Base-by-base conservation (phyloP, 2,888 invertebrate species). In the Fissipunctia ypsillon region DNA sequence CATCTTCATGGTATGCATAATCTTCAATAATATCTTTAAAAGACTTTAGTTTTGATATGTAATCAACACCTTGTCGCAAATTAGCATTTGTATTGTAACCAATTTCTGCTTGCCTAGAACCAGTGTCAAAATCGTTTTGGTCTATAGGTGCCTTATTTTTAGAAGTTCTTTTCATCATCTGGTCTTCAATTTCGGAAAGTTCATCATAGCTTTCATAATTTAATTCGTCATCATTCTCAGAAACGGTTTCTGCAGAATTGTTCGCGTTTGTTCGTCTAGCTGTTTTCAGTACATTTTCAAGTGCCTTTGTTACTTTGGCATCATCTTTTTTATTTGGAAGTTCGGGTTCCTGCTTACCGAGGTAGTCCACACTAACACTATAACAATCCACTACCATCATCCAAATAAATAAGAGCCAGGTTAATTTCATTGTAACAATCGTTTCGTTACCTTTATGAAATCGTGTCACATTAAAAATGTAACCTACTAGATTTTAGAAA, bases 301-400 rank as follows among this genome's bases (percentile, higher is more conserved):
- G 22, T 43, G 41, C 28, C 31, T 64, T 50, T 22, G 50, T 14
- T 38, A 56, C 14, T 50, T 67, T 45, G 14, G 5, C 45, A 60
- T 69, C 70, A 28, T 52, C 22, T 50, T 63, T 72, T 52, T 48
- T 57, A 48, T 73, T 69, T 68, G 71, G 56, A 25, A 10, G 22
- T 12, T 75, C 76, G 38, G 69, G 52, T 61, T 84, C 73, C 41
- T 80, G 76, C 67, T 68, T 72, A 50, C 74, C 83, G 56, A 65
- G 65, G 84, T 93, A 93, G 73, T 92, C 92, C 56, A 88, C 77
- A 73, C 89, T 86, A 25, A 92, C 81, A 69, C 83, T 64, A 66
- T 76, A 66, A 80, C 84, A 87, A 43, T 74, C 48, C 38, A 63
- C 28, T 71, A n/a, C n/a, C n/a, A 88, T 78, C 5, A 85, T 45